Percentiles rank a stretch among this genome's conserved stretches.
Evolutionary conservation across 2,797 vertebrate genomes (phyloP).

Genomic region (Eulemur albifrons): DNA sequence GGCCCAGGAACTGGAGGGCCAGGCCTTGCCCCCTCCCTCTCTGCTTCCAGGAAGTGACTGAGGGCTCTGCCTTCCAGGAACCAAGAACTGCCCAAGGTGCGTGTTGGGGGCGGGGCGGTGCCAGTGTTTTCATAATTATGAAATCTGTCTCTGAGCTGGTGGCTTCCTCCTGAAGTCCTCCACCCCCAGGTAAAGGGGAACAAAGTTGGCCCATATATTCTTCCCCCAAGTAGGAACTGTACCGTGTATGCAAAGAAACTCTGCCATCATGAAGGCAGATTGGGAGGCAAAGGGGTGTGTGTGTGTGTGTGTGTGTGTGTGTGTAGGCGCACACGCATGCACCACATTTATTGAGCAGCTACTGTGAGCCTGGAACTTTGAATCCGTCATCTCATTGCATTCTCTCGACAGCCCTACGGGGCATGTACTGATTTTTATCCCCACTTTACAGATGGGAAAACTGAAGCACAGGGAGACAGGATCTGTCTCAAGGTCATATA

Average conservation of each 20-base stretch:
- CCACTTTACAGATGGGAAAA: not conserved
- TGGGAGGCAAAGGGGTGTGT: not conserved
- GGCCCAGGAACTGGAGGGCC: not conserved
- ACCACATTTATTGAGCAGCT: not conserved
- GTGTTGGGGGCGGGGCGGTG: not conserved
- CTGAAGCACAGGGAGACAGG: not conserved
- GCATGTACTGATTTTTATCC: not conserved
- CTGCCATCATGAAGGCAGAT: not conserved
- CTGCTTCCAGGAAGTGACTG: slow-evolving; percentile 54
- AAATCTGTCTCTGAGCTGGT: not conserved
- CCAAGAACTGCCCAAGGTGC: not conserved
- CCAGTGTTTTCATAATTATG: not conserved
- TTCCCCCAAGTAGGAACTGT: not conserved
- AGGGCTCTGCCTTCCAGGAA: slow-evolving; percentile 57
- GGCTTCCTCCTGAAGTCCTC: not conserved
- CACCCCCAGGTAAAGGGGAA: not conserved
- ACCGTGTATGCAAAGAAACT: not conserved
- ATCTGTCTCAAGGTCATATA: not conserved
- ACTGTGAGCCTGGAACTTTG: not conserved
- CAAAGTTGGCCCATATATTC: accelerated
- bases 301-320: too few species aligned
- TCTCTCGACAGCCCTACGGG: not conserved
- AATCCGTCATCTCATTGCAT: not conserved
- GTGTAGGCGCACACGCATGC: too few species aligned
- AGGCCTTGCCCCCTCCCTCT: not conserved